Evolutionary conservation across 2,888 invertebrate genomes (phyloP).

Genomic region (Microctonus brassicae): DNA sequence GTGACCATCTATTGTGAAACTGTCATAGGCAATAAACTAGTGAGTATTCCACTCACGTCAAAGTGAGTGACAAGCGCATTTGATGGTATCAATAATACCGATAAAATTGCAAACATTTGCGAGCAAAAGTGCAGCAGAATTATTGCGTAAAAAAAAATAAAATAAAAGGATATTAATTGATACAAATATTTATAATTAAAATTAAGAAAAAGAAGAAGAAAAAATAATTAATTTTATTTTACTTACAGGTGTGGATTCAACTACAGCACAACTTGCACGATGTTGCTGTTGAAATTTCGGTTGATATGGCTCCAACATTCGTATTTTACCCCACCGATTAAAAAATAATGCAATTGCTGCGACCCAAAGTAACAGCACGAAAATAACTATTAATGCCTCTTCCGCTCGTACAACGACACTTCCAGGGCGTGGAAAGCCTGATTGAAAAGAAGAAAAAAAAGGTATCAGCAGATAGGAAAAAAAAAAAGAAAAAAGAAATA

Average conservation of each 20-base stretch:
- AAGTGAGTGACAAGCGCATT: background rate
- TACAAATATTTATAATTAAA: too few species aligned
- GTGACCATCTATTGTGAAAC: background rate
- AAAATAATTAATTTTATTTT: background rate
- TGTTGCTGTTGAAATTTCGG: conserved; percentile 91
- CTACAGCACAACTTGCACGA: conserved; percentile 71
- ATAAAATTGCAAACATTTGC: background rate
- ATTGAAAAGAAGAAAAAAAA: conserved; percentile 17
- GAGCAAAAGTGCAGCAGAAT: background rate
- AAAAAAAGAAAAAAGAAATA: background rate
- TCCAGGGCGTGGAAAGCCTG: conserved; percentile 53
- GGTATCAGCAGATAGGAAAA: background rate
- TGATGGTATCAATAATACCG: background rate
- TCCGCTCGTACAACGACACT: conserved; percentile 86
- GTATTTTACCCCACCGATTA: conserved; percentile 94
- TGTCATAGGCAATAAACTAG: background rate
- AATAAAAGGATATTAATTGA: too few species aligned
- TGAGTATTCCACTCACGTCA: background rate
- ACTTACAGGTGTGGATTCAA: conserved; percentile 52
- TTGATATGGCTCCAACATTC: conserved; percentile 92
- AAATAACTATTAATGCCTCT: conserved; percentile 86
- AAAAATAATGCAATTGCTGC: conserved; percentile 90
- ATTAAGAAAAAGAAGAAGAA: too few species aligned
- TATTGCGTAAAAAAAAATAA: background rate
- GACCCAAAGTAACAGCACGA: conserved; percentile 87